Evolutionary conservation across 2,888 invertebrate species (phyloP), one percentile per base, ranked within the genome.

Genomic region (Micoletzkya japonica): DNA sequence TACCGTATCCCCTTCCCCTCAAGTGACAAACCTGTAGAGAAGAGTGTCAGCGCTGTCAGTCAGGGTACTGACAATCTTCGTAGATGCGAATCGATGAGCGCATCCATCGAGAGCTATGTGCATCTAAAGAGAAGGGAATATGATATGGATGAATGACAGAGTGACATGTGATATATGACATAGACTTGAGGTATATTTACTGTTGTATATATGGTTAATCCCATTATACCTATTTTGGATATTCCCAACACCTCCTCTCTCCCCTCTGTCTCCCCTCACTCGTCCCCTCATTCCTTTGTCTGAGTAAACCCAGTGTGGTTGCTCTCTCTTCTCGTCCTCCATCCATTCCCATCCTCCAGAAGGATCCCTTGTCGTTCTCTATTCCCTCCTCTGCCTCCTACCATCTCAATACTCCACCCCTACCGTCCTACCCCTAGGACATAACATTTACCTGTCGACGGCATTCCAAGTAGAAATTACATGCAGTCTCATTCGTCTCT

Each of bases 401-500:
- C n/a, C n/a, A n/a, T n/a, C n/a, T n/a, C n/a, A n/a, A n/a, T n/a
- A n/a, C n/a, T n/a, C n/a, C n/a, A n/a, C n/a, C n/a, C n/a, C n/a
- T n/a, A n/a, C n/a, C n/a, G n/a, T n/a, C 6, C 39, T 32, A 32
- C 17, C 28, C 57, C 24, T 14, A 7, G 17, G 10, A 32, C 30
- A 34, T 7, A 28, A 7, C n/a, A n/a, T 37, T 58, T 24, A 66
- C 71, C 71, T 79, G 77, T 30, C 72, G 73, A 26, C 77, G 72
- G 70, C 79, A 79, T 56, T 77, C 69, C 77, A 79, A 77, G 70
- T 79, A 79, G 67, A 74, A 70, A 58, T 79, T 77, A 58, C 79
- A 79, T 2, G 77, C 74, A 1, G 79, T 77, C 49, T 79, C 79
- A 54, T 79, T 79, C 49, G 76, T 34, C 64, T 66, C 64, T 3